Base-by-base conservation (phyloP, 2,113 vertebrate genomes). In the Grantiella picta region DNA sequence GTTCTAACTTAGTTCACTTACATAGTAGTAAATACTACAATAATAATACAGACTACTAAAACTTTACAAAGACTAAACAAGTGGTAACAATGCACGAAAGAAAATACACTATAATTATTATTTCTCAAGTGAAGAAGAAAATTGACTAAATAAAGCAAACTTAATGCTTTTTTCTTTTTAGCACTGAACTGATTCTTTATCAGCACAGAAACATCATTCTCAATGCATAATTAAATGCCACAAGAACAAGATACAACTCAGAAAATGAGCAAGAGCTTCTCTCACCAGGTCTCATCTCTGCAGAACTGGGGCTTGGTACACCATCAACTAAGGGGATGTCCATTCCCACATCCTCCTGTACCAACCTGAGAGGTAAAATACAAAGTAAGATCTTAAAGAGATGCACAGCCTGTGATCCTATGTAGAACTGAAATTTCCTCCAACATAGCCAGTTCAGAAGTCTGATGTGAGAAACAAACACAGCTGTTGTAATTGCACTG, bases 231-330 rank as follows among this genome's bases (percentile, higher is more conserved):
- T 78, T 82, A 90, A 91, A 91, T 27, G 5, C 6, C 65, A 71
- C 60, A 38, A 35, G 40, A 73, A 35, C 45, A 78, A 90, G 52
- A 86, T 10, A 60, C 8, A 33, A 8, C 57, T 44, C 80, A 64
- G 81, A 70, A 93, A 90, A 96, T 35, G 8, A 96, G 36, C 44
- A 86, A 79, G 53, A 33, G 28, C 10, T 87, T 89, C 31, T 61
- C 97, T 98, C 89, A 99, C 99, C 99, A 29, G 98, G 99, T 97
- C 98, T 98, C 97, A 98, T 97, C 66, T 99, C 99, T 52, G 97
- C 77, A 84, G 97, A 97, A 69, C 92, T 95, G 19, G 97, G 94
- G 87, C 91, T 98, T 82, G 96, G 45, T 86, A 97, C 95, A 90
- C 77, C 97, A 70, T 98, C 98, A 86, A 98, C 97, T 93, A 97